Base-by-base conservation (phyloP, 1,140 invertebrate species). In the Dufourea novaeangliae region DNA sequence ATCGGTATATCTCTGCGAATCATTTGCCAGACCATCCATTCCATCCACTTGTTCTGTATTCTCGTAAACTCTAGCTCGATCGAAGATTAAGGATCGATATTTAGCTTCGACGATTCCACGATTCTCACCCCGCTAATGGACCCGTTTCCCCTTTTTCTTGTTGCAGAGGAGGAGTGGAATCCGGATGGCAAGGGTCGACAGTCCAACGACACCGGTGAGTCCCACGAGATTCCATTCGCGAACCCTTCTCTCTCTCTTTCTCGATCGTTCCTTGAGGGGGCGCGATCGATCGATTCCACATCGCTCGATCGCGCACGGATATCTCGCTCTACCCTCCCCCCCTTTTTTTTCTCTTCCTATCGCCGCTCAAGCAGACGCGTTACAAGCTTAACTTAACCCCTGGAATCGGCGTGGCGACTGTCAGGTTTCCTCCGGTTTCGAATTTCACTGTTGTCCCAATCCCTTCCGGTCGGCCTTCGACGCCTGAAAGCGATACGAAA, bases 91-190 rank as follows among this genome's bases (percentile, higher is more conserved):
- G n/a, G n/a, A n/a, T n/a, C n/a, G n/a, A n/a, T n/a, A n/a, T n/a
- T n/a, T n/a, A n/a, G n/a, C n/a, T n/a, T 12, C 25, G 57, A 39
- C 17, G 34, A 34, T 37, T 32, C 25, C 14, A 22, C 27, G 22
- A 22, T 20, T 20, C 34, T 32, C 25, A 22, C 11, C 20, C 46
- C 20, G 39, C 64, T 76, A 76, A 76, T 46, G 41, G 73, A 68
- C 6, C 32, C 64, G 52, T 68, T 20, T 75, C 64, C 67, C 66
- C 41, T 76, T 76, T 52, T 70, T 77, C 37, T 62, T 71, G 74
- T 77, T 93, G 46, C 85, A 93, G 92, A 93, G 62, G 92, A 93
- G 89, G 92, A 93, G 88, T 93, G 92, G 92, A 93, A 91, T 88
- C 89, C 90, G 62, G 92, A 92, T 86, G 91, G 92, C 76, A 93